These are phyloP conservation scores for Notodonta ziczac DNA, from an alignment of 2,888 invertebrate species.

Conservation along the genomic window DNA sequence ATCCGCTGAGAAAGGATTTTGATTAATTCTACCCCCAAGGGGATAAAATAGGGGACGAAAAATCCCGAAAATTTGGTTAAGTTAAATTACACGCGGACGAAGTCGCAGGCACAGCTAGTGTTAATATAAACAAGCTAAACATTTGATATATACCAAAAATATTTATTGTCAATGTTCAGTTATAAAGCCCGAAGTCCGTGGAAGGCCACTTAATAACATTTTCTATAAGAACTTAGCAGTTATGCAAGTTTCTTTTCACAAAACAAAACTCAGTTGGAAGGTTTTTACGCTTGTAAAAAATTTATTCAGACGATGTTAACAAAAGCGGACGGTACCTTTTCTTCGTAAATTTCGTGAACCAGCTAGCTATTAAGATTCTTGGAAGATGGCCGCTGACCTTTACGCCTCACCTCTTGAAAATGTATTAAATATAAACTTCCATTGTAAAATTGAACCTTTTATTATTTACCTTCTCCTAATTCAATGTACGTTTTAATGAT, in stretches of 20 bases:
- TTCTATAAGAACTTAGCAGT: not conserved
- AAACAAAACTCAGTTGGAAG: not conserved
- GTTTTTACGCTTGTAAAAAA: not conserved
- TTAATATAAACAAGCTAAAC: no score
- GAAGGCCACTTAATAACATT: not conserved
- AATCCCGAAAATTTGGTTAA: no score
- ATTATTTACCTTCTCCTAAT: no score
- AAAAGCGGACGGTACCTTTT: constrained; percentile 19
- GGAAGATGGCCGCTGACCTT: constrained; percentile 13
- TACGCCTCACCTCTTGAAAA: not conserved
- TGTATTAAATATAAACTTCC: not conserved
- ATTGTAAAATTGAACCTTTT: not conserved
- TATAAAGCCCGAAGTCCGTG: no score
- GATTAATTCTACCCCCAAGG: no score
- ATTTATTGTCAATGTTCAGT: no score
- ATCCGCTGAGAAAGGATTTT: no score
- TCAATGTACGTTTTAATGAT: no score
- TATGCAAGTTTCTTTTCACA: not conserved
- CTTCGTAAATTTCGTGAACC: constrained; percentile 19
- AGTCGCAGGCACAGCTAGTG: no score
- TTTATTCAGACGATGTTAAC: constrained; percentile 2
- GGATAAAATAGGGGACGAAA: no score
- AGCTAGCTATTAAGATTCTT: constrained; percentile 8
- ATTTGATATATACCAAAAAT: no score
- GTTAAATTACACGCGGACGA: no score